These are phyloP conservation scores for Menidia menidia DNA, from an alignment of 2,797 vertebrate species.

Conservation along the genomic window DNA sequence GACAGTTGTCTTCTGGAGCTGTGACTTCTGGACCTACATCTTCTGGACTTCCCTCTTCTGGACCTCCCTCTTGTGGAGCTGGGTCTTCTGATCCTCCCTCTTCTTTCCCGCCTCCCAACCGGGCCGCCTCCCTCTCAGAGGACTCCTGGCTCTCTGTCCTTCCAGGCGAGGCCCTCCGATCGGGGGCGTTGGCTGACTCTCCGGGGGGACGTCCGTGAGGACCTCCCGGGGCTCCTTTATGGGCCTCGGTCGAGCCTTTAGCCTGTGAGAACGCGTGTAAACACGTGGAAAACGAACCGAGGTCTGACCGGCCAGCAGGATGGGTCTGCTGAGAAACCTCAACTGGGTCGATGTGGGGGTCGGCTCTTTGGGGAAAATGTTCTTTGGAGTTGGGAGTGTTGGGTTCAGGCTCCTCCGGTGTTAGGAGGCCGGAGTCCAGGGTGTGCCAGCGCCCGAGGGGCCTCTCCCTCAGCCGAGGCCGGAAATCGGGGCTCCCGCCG, in stretches of 20 bases:
- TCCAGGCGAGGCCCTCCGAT: neutral
- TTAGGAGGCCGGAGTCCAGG: slow-evolving; percentile 59
- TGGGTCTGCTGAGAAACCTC: neutral
- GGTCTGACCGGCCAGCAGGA: slow-evolving; percentile 12
- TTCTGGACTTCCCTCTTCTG: neutral
- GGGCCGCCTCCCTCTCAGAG: neutral
- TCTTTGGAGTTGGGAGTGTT: neutral
- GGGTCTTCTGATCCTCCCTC: neutral
- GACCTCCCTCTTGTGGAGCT: slow-evolving; percentile 3
- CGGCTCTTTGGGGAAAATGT: neutral
- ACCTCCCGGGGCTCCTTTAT: neutral
- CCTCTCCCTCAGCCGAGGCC: slow-evolving; percentile 29
- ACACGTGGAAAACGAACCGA: slow-evolving; percentile 1
- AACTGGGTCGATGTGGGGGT: too few relatives aligned
- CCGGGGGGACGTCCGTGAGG: neutral
- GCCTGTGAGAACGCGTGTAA: neutral
- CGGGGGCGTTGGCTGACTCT: neutral
- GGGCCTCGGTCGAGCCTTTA: neutral
- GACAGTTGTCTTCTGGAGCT: neutral
- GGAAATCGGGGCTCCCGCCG: neutral
- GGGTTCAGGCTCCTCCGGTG: neutral
- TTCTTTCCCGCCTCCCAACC: neutral
- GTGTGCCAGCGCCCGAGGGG: slow-evolving; percentile 78
- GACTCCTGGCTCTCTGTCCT: neutral
- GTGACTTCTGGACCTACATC: neutral